Evolutionary conservation across 2,797 vertebrate species (phyloP).

Genomic region (Fistularia commersonii): DNA sequence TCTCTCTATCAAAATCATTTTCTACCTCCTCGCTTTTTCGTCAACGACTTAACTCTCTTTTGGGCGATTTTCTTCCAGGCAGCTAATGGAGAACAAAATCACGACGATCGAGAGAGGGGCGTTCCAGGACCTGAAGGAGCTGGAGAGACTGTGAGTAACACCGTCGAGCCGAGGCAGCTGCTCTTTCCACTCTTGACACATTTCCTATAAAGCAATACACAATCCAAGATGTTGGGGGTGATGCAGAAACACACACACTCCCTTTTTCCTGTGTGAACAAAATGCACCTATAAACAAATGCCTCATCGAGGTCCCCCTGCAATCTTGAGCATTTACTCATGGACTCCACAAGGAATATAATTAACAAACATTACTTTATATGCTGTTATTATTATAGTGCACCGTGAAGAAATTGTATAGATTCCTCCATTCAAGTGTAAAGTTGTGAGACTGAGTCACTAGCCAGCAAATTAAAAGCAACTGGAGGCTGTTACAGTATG

Average conservation of each 20-base stretch:
- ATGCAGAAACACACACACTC: conserved; percentile 6
- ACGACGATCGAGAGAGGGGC: conserved; percentile 92
- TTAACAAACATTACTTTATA: too few species aligned
- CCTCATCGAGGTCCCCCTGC: too few species aligned
- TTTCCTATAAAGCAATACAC: background rate
- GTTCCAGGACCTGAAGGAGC: conserved; percentile 96
- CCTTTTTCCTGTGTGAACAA: too few species aligned
- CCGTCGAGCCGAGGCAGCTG: background rate
- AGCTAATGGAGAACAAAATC: conserved; percentile 98
- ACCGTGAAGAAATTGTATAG: too few species aligned
- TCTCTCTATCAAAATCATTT: conserved; percentile 13
- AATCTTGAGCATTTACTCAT: too few species aligned
- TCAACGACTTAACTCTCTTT: conserved; percentile 13
- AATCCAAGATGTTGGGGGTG: background rate
- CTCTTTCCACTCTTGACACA: conserved; percentile 2
- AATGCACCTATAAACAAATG: too few species aligned
- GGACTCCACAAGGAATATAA: too few species aligned
- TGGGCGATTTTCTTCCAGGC: conserved; percentile 71
- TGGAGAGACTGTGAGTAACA: conserved; percentile 92
- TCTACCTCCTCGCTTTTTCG: conserved; percentile 6
- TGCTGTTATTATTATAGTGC: too few species aligned
- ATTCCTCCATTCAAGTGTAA: too few species aligned
- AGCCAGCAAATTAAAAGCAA: conserved; percentile 17
- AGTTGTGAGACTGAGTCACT: conserved; percentile 13
- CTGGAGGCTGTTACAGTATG: conserved; percentile 46